Conservation (phyloP, 2,888 invertebrate species). For the Serripes groenlandicus region DNA sequence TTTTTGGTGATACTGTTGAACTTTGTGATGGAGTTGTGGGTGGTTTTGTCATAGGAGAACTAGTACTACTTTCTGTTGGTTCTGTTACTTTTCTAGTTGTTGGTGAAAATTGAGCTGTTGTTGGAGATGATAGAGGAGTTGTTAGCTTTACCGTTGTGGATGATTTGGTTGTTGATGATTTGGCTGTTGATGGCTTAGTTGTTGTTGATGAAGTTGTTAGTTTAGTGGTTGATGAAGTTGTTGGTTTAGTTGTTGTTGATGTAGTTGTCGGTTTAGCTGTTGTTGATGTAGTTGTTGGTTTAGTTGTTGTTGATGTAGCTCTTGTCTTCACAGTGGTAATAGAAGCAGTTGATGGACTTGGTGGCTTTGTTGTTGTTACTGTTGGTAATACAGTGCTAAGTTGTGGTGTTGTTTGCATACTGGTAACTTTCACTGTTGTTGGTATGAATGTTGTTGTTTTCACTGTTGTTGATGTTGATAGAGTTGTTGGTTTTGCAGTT, state of each 20-base stretch:
- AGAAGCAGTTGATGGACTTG: not conserved
- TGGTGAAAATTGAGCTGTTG: conserved; percentile 23
- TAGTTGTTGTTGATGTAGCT: conserved; percentile 22
- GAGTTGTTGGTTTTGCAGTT: conserved; percentile 34
- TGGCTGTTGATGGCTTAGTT: conserved; percentile 25
- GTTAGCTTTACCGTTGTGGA: conserved; percentile 36
- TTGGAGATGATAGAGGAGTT: conserved; percentile 14
- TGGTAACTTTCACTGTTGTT: not conserved
- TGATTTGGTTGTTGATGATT: conserved; percentile 11
- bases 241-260: not conserved
- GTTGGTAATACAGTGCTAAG: conserved; percentile 14
- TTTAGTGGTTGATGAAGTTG: conserved; percentile 23
- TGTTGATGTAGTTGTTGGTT: conserved; percentile 22
- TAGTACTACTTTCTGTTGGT: not conserved
- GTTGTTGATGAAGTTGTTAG: conserved; percentile 22
- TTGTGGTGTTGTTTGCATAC: not conserved
- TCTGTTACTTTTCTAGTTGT: not conserved
- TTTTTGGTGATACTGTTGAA: conserved; percentile 27
- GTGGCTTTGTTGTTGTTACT: not conserved
- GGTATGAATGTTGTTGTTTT: conserved; percentile 1
- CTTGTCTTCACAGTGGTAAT: not conserved
- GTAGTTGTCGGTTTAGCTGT: conserved; percentile 16
- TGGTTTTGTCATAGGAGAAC: not conserved
- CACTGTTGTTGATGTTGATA: conserved; percentile 28
- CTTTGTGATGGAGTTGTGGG: conserved; percentile 25